Base-by-base conservation (phyloP, 2,888 invertebrate species). In the Pristionchus maxplancki region DNA sequence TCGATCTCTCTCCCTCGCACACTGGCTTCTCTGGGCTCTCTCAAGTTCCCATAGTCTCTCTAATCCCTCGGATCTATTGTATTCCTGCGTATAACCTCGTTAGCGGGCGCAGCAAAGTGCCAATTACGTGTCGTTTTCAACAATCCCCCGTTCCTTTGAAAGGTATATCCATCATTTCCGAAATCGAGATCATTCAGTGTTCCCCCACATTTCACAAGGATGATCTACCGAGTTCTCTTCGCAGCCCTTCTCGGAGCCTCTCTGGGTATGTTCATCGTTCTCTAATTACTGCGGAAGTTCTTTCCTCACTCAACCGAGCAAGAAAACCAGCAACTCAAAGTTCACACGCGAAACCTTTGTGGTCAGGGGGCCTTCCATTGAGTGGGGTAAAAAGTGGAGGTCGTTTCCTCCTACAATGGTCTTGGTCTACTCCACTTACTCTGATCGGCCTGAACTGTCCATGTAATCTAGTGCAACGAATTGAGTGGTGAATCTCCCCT, bases 211-310 rank as follows among this genome's bases (percentile, higher is more conserved):
- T 15, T n/a, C 71, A 24, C 24, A 40, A 44, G 13, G 28, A 78
- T 78, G 78, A 78, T 78, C 78, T 78, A 48, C 78, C 78, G 78
- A 78, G 44, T 78, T 48, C 44, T 78, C 78, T 44, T 78, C 78
- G 44, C 17, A 1, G n/a, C 78, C 2, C 48, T 78, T 13, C n/a
- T 78, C 13, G 40, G 44, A 78, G 78, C 28, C 13, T 78, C 78
- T 9, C 20, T 78, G 8, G 78, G 78, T 78, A 44, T 34, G 31
- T 67, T 17, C 15, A 34, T 13, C 4, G 24, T 62, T 15, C 64
- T 64, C 17, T 1, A 8, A 8, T 64, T 9, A 31, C 28, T 15
- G 28, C 15, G 58, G 24, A 58, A 58, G 3, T 58, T 58, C n/a
- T 11, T 44, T 44, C 5, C 50, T 20, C 50, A 20, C 20, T 58